Percentiles rank a stretch among this genome's conserved stretches.
Conservation (phyloP, 2,888 invertebrate species). For the Acronicta aceris region DNA sequence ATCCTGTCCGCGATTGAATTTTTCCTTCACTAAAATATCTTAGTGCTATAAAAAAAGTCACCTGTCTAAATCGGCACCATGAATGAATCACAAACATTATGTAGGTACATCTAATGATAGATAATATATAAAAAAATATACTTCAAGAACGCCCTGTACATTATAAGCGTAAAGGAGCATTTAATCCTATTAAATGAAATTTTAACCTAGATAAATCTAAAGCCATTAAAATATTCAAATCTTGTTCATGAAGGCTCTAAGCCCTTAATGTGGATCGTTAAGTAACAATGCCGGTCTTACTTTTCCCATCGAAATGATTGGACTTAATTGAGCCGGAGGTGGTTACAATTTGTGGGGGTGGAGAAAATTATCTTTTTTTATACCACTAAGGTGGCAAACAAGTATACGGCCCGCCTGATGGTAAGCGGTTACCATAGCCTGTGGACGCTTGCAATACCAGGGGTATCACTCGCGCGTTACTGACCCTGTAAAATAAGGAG, state of each 20-base stretch:
- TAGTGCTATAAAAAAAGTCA: too few relatives aligned
- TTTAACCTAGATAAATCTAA: conserved; percentile 64
- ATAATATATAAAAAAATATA: not conserved
- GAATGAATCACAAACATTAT: too few relatives aligned
- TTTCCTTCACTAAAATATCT: too few relatives aligned
- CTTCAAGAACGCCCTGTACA: conserved; percentile 37
- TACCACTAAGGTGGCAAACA: too few relatives aligned
- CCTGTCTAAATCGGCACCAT: too few relatives aligned
- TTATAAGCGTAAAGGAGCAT: conserved; percentile 44
- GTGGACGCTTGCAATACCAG: too few relatives aligned
- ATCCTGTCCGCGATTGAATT: too few relatives aligned
- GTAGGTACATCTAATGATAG: too few relatives aligned
- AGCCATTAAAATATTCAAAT: conserved; percentile 66
- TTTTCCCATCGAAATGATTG: conserved; percentile 63
- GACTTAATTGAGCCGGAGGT: conserved; percentile 49
- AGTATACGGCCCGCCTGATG: too few relatives aligned
- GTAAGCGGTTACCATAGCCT: too few relatives aligned
- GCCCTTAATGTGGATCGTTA: conserved; percentile 58
- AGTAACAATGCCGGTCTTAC: conserved; percentile 49
- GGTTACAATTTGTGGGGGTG: conserved; percentile 44
- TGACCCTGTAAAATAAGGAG: too few relatives aligned
- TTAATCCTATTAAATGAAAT: conserved; percentile 61
- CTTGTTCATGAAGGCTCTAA: conserved; percentile 64
- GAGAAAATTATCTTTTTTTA: not conserved
- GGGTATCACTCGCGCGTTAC: too few relatives aligned